Percentiles rank a stretch among this genome's conserved stretches.
Evolutionary conservation across 2,797 vertebrate genomes (phyloP).

Genomic region (Rhinogobio ventralis): DNA sequence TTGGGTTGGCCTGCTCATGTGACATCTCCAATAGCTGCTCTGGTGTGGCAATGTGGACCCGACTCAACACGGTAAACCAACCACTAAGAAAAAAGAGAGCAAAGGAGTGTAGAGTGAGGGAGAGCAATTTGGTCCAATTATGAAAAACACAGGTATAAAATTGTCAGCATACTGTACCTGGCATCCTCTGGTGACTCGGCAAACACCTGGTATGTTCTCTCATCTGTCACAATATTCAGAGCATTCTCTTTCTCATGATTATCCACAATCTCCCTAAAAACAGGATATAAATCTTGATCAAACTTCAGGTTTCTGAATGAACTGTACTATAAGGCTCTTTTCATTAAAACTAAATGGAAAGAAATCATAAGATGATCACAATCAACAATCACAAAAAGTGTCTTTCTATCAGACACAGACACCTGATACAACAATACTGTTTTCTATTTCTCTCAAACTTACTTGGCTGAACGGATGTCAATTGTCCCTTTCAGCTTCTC

Average conservation of each 20-base stretch:
- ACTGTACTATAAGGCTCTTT: background rate
- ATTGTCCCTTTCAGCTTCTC: conserved; percentile 93
- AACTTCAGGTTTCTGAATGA: background rate
- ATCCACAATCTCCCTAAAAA: conserved; percentile 88
- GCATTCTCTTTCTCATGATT: conserved; percentile 95
- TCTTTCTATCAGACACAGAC: too few relatives aligned
- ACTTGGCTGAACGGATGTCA: conserved; percentile 89
- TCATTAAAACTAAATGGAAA: background rate
- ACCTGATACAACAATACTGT: too few relatives aligned
- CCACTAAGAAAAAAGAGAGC: conserved; percentile 71
- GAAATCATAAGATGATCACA: background rate
- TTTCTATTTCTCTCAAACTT: conserved; percentile 57
- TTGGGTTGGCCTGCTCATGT: conserved; percentile 87
- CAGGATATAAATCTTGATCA: background rate
- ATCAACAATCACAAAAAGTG: background rate
- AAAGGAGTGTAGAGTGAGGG: background rate
- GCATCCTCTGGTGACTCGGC: conserved; percentile 94
- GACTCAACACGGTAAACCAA: conserved; percentile 85
- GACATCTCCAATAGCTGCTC: conserved; percentile 87
- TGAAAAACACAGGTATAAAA: background rate
- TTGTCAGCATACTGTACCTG: conserved; percentile 74
- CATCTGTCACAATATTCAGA: conserved; percentile 90
- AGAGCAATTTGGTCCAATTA: background rate
- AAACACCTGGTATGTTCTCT: conserved; percentile 92
- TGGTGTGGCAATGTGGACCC: conserved; percentile 81